Evolutionary conservation across 1,140 invertebrate species (phyloP), one percentile per base, ranked within the genome.

Genomic region (Pseudomyrmex concolor): DNA sequence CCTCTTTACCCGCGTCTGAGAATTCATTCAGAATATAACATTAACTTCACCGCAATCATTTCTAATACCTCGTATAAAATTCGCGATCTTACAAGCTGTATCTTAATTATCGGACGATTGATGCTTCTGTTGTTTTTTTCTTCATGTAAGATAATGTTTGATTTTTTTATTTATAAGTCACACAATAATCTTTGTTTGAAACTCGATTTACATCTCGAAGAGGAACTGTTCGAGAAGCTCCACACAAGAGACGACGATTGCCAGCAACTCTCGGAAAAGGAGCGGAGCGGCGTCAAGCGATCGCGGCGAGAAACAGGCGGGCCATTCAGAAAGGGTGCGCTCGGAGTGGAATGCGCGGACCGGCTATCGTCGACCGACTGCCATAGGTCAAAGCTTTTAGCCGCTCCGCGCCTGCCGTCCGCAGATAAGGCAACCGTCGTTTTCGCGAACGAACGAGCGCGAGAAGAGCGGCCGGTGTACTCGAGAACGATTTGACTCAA

Each of bases 371-470:
- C 87, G 86, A 88, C 90, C 91, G 91, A 92, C 92, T 93, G 91
- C 90, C 89, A 93, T 91, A 93, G 92, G 93, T 93, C 92, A 93
- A 91, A 93, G 89, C 91, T 91, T 92, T 91, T 89, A 93, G 91
- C 89, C 90, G 89, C 85, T 86, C 64, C 81, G 68, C 77, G 13
- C 25, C 43, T 51, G 43, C 51, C 71, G 60, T 63, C 34, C 67
- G 83, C 74, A 86, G 91, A 92, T 91, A 91, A 91, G 82, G 73
- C 68, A 72, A 86, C 84, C 90, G 86, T 34, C 34, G 34, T 34
- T 89, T 91, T 90, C 87, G 89, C 89, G 89, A 92, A 90, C 89
- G 89, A 92, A 90, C 84, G 72, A 73, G 45, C 50, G 60, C 45
- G 72, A 64, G 59, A 62, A 60, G 34, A 59, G 50, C 68, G 64